Percentiles rank a stretch among this genome's conserved stretches.
phyloP scores from a whole-genome alignment of 2,888 invertebrate species.

The Drosophila sordidula region DNA sequence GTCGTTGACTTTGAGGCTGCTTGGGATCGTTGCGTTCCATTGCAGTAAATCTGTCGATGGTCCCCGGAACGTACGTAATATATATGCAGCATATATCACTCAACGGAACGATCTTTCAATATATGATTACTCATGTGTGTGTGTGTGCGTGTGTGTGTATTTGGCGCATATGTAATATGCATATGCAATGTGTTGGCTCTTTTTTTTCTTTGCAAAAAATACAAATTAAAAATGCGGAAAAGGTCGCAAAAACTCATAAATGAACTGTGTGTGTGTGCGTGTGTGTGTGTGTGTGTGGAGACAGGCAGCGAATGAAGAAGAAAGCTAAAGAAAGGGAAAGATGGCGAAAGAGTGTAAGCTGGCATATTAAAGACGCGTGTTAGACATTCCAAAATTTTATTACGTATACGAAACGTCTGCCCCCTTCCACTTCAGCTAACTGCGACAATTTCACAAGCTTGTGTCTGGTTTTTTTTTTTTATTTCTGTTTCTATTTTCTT shows the following conservation, averaged over 20 bases:
- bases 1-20: conserved; percentile 43
- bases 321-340: conserved; percentile 23
- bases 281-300: conserved; percentile 1
- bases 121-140: conserved; percentile 41
- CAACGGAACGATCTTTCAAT: conserved; percentile 42
- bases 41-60: conserved; percentile 75
- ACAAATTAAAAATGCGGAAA: conserved; percentile 66
- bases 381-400: conserved; percentile 52
- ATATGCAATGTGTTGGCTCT: conserved; percentile 24
- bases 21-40: conserved; percentile 53
- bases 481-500: conserved; percentile 1
- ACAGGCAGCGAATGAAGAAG: conserved; percentile 13
- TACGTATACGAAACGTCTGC: conserved; percentile 53
- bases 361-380: conserved; percentile 61
- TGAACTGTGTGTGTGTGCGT: conserved; percentile 12
- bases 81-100: conserved; percentile 32
- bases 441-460: conserved; percentile 28
- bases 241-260: conserved; percentile 48
- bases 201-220: conserved; percentile 30
- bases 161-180: conserved; percentile 25
- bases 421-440: background rate
- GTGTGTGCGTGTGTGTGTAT: conserved; percentile 4
- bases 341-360: background rate
- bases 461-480: conserved; percentile 3
- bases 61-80: conserved; percentile 6